Evolutionary conservation across 2,888 invertebrate species (phyloP), one percentile per base, ranked within the genome.

Genomic region (Cosmia pyralina): DNA sequence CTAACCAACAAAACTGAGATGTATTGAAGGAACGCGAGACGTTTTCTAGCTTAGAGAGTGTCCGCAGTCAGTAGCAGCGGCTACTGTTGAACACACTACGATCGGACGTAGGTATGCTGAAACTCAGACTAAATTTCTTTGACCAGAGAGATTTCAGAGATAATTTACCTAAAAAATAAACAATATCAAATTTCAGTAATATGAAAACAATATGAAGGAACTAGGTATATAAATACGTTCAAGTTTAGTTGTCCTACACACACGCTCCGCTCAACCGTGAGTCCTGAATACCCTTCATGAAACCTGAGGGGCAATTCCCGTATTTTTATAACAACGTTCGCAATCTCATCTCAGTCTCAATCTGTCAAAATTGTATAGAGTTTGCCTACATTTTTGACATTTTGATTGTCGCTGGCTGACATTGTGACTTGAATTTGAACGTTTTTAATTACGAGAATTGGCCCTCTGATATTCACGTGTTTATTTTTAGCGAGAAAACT

Each of bases 1-100:
- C 92, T 98, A 95, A 87, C 44, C 19, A 11, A 44, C 50, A 15
- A 11, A 19, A 34, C 13, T 3, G 7, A 59, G 11, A 38, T 10
- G 10, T 28, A 44, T 63, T 57, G 34, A 66, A 52, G 60, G 38
- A 41, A 41, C 8, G 19, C 28, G 46, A 17, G n/a, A 50, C 28
- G 53, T 50, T 50, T 50, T 46, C 19, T 44, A 44, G 52, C 17
- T 52, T 11, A 53, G 22, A 59, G 10, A n/a, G 62, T 59, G 66
- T 58, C 66, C 17, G 38, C 28, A 52, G 15, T n/a, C 15, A 10
- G 10, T 11, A 58, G 28, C 28, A 5, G 19, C 1, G 57, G 52
- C 13, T 68, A 13, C 15, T 50, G n/a, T 8, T 71, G 28, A 60
- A 72, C 17, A 44, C n/a, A 13, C 17, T 38, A 7, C 52, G 52